Base-by-base conservation (phyloP, 2,113 vertebrate genomes). In the Osmerus eperlanus region DNA sequence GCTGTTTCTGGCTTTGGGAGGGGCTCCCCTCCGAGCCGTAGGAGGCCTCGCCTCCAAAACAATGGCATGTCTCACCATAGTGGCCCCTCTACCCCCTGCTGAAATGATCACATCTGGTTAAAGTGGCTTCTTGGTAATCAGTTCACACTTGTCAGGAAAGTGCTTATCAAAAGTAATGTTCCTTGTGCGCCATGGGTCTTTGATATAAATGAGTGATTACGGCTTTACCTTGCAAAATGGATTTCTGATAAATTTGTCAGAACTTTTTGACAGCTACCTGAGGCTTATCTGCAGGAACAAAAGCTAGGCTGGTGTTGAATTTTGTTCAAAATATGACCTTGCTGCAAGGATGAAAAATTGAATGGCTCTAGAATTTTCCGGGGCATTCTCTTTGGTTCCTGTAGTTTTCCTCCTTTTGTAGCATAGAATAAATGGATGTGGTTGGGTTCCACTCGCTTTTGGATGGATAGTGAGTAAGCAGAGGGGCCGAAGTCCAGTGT, bases 401-500 rank as follows among this genome's bases (percentile, higher is more conserved):
- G 71, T 70, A 79, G 69, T 83, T 84, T 84, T 77, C 72, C 78
- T 72, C 76, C 73, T 66, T 4, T 60, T 65, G 63, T 78, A 47
- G 72, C 72, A 67, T 54, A 75, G 76, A 78, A 78, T 80, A 82
- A 88, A 89, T 87, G 83, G 76, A 85, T 88, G 85, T 77, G 58
- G 78, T 78, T 25, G 76, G 63, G 16, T 71, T 83, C 78, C 47
- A 75, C 72, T 75, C 36, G 68, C 73, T 84, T 81, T 78, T 78
- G 81, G 86, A 91, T 90, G 83, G 86, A 89, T 91, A 83, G 82
- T 78, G 80, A 83, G 87, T 83, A 87, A 89, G 85, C 81, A 55
- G 70, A 60, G 79, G 86, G 85, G 88, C 85, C 87, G 83, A 47
- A 83, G 89, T 90, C 85, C 86, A 87, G 81, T 84, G 84, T 86